Conservation (phyloP, 2,113 vertebrate species). For the Xiphophorus hellerii region DNA sequence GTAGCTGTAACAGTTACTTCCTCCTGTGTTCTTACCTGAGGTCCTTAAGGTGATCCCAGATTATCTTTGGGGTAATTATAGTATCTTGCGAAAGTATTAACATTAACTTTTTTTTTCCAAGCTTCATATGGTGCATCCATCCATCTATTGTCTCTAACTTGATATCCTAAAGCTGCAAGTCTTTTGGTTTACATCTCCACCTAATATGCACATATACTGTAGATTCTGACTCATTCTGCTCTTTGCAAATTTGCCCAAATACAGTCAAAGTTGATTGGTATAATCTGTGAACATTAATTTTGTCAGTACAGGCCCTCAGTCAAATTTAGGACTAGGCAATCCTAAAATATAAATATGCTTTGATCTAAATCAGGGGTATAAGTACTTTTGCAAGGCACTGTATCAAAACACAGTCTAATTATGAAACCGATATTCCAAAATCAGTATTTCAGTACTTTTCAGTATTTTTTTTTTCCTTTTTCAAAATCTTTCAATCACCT, state of each 20-base stretch:
- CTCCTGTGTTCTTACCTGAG: constrained; percentile 26
- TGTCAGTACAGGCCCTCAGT: no score
- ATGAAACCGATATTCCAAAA: constrained; percentile 44
- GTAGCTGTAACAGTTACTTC: constrained; percentile 54
- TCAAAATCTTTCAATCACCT: constrained; percentile 2
- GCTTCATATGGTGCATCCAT: no score
- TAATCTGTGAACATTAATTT: no score
- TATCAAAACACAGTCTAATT: not conserved
- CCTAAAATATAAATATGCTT: no score
- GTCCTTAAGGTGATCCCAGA: constrained; percentile 40
- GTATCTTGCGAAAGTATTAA: not conserved
- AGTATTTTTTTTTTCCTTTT: not conserved
- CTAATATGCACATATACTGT: no score
- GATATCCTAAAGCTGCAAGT: not conserved
- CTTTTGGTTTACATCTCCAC: no score
- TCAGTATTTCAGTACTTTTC: constrained; percentile 17
- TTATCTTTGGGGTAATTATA: constrained; percentile 23
- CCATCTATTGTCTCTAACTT: not conserved
- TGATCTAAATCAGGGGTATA: no score
- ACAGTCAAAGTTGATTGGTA: no score
- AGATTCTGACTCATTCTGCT: no score
- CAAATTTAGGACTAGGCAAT: no score
- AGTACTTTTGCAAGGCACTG: not conserved
- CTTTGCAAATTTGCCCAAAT: no score
- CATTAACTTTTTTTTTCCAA: no score